Evolutionary conservation across 2,797 vertebrate species (phyloP).

Genomic region (Periophthalmus magnuspinnatus): DNA sequence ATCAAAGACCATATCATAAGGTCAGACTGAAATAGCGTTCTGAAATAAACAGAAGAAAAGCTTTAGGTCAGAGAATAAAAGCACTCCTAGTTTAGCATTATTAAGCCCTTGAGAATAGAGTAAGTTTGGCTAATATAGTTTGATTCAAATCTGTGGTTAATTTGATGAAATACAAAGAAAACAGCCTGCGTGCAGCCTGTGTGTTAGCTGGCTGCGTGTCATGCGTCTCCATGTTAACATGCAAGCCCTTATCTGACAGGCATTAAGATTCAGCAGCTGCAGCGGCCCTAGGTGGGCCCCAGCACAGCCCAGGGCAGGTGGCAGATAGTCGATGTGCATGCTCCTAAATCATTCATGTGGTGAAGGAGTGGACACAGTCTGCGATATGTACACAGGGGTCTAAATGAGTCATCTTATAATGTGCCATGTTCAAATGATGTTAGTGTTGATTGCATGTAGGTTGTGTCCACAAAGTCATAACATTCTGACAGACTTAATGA

Average conservation of each 20-base stretch:
- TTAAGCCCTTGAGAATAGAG: background rate
- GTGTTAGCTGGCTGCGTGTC: slow-evolving; percentile 56
- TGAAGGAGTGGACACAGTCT: slow-evolving; percentile 49
- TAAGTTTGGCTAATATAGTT: background rate
- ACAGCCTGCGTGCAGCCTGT: slow-evolving; percentile 44
- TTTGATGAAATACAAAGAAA: slow-evolving; percentile 44
- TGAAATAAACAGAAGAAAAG: background rate
- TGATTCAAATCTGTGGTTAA: background rate
- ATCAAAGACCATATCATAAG: too few relatives aligned
- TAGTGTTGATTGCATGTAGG: too few relatives aligned
- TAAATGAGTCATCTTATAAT: slow-evolving; percentile 9
- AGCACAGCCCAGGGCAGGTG: slow-evolving; percentile 75
- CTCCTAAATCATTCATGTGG: slow-evolving; percentile 80
- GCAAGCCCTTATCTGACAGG: slow-evolving; percentile 60
- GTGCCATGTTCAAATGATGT: background rate
- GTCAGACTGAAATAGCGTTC: background rate
- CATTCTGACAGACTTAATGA: background rate
- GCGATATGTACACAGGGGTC: slow-evolving; percentile 17
- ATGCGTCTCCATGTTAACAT: slow-evolving; percentile 66
- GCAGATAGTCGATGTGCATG: slow-evolving; percentile 79
- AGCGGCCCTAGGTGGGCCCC: slow-evolving; percentile 70
- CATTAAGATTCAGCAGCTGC: slow-evolving; percentile 74
- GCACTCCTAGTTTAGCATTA: background rate
- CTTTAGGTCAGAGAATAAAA: background rate
- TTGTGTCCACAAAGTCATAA: background rate